Base-by-base conservation (phyloP, 1,140 invertebrate genomes). In the Scaptomyza hsui region DNA sequence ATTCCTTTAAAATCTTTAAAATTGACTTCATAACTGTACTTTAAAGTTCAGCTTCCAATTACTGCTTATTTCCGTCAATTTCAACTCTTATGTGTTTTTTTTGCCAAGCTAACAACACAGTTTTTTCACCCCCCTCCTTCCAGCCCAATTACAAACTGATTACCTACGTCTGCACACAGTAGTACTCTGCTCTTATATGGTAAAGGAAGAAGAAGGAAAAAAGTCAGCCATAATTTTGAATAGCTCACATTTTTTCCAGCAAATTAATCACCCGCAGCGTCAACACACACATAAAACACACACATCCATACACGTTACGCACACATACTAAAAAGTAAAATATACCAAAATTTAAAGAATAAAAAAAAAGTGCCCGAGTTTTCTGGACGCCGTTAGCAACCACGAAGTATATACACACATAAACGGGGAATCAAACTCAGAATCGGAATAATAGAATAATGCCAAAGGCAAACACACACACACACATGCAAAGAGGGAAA, bases 191-290 rank as follows among this genome's bases (percentile, higher is more conserved):
- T 9, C 7, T 6, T 9, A 56, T 55, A 71, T 45, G 44, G 35
- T 51, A 37, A 59, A 2, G 26, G 7, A 2, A 29, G 26, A 29
- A 0, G 26, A 29, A 1, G 2, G 7, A 45, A 49, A 9, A 51
- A 59, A 59, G 1, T n/a, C 53, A 59, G 53, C 21, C 47, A 67
- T 67, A 60, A 52, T 72, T 72, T 65, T 49, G 26, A 44, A 57
- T 65, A 47, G 53, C 47, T 15, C 41, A 65, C 52, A 57, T 75
- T 59, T 63, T 82, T 71, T 79, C 61, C 67, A 79, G 61, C 79
- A 83, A 75, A 79, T 83, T 78, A 83, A 83, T 83, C 81, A 75
- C 79, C 80, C 79, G 77, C 79, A 78, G 79, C 65, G 73, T 44
- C 32, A 42, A 57, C 73, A 74, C 41, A 42, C 74, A 68, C 44